Percentiles rank a stretch among this genome's conserved stretches.
Evolutionary conservation across 2,888 invertebrate species (phyloP).

Genomic region (Orgyia antiqua): DNA sequence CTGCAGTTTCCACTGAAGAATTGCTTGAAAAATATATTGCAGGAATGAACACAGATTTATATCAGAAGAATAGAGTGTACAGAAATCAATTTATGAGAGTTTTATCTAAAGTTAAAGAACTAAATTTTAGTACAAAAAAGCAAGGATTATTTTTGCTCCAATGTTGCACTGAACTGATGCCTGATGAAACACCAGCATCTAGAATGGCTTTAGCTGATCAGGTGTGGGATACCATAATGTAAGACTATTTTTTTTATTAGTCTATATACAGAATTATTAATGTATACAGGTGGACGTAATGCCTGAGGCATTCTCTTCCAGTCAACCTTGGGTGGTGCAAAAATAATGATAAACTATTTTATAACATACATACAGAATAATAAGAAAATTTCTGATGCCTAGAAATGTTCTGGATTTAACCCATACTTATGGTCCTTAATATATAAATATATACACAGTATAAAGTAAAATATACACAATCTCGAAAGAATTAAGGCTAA

Average conservation of each 20-base stretch:
- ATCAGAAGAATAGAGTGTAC: conserved; percentile 64
- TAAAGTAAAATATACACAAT: no score
- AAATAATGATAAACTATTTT: no score
- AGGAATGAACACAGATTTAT: conserved; percentile 54
- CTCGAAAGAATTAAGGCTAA: no score
- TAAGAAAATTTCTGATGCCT: no score
- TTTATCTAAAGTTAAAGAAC: conserved; percentile 50
- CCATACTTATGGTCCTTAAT: no score
- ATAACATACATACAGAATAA: conserved; percentile 1
- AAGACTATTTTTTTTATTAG: background rate
- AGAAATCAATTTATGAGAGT: conserved; percentile 61
- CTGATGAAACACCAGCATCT: conserved; percentile 60
- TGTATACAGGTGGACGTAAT: no score
- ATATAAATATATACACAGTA: no score
- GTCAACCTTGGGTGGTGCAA: no score
- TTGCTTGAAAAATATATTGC: conserved; percentile 58
- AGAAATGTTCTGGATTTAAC: no score
- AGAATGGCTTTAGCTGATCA: conserved; percentile 70
- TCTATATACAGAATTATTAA: no score
- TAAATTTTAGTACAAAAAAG: conserved; percentile 57
- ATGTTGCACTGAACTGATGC: conserved; percentile 76
- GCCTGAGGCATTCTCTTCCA: no score
- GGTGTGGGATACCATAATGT: conserved; percentile 62
- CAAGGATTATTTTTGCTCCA: conserved; percentile 70
- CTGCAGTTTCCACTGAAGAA: conserved; percentile 35